These are phyloP conservation scores for Lutraria lutraria DNA, from an alignment of 2,888 invertebrate genomes.

Conservation along the genomic window DNA sequence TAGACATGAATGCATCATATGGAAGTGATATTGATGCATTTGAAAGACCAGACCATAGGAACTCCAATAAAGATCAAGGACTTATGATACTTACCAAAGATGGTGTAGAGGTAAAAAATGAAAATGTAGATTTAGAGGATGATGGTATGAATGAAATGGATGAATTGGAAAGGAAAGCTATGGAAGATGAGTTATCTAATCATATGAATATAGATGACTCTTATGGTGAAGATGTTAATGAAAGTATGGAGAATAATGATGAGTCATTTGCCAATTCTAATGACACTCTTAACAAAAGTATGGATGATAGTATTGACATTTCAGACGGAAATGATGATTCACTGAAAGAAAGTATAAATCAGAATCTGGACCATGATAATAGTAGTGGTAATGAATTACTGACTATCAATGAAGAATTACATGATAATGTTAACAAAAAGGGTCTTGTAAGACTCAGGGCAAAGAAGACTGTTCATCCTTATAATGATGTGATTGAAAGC, in stretches of 20 bases:
- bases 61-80: neutral
- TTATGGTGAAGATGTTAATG: neutral
- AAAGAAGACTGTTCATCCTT: slow-evolving; percentile 23
- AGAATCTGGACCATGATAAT: neutral
- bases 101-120: neutral
- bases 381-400: neutral
- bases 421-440: neutral
- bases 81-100: neutral
- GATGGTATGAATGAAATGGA: neutral
- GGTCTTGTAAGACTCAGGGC: slow-evolving; percentile 8
- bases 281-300: neutral
- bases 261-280: slow-evolving; percentile 1
- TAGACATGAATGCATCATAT: neutral
- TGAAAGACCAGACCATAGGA: neutral
- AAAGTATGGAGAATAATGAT: slow-evolving; percentile 13
- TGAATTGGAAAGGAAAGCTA: neutral
- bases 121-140: neutral
- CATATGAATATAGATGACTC: neutral
- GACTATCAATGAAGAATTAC: neutral
- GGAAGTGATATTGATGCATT: neutral
- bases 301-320: neutral
- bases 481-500: slow-evolving; percentile 26
- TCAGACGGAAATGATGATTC: neutral
- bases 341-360: neutral
- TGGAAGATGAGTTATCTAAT: neutral